Evolutionary conservation across 2,113 vertebrate species (phyloP).

Genomic region (Myiozetetes cayanensis): DNA sequence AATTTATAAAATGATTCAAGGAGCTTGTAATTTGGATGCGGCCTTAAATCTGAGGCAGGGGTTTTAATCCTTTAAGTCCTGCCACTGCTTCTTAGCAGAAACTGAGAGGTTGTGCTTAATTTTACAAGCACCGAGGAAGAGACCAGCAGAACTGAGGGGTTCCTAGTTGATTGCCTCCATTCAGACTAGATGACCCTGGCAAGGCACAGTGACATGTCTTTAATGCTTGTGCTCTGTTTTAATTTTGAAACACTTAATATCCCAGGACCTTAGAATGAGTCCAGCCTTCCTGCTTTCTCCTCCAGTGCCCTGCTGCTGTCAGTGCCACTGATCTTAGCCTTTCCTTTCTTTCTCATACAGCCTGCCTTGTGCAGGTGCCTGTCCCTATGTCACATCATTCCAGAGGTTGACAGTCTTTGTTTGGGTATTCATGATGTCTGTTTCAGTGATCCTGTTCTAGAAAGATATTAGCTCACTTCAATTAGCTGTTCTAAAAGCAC

Average conservation of each 20-base stretch:
- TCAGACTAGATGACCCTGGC: not conserved
- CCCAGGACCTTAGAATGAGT: not conserved
- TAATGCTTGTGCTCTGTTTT: not conserved
- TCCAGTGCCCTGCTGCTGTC: not conserved
- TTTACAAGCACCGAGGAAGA: not conserved
- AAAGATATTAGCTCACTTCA: not conserved
- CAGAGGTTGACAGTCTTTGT: not conserved
- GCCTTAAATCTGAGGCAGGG: not conserved
- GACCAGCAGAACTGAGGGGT: fast-evolving
- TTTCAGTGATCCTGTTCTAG: not conserved
- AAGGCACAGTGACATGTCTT: not conserved
- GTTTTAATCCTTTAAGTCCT: not conserved
- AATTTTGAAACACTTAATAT: not conserved
- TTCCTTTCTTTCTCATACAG: not conserved
- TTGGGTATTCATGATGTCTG: not conserved
- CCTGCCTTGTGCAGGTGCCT: not conserved
- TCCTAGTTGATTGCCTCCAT: not conserved
- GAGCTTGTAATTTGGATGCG: not conserved
- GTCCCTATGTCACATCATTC: not conserved
- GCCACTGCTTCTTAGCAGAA: not conserved
- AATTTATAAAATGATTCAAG: not conserved
- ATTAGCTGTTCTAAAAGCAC: not conserved
- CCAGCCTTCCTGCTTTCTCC: not conserved
- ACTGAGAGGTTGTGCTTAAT: not conserved
- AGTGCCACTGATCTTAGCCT: not conserved